These are phyloP conservation scores for Sympetrum striolatum DNA, from an alignment of 2,888 invertebrate genomes.

Conservation along the genomic window DNA sequence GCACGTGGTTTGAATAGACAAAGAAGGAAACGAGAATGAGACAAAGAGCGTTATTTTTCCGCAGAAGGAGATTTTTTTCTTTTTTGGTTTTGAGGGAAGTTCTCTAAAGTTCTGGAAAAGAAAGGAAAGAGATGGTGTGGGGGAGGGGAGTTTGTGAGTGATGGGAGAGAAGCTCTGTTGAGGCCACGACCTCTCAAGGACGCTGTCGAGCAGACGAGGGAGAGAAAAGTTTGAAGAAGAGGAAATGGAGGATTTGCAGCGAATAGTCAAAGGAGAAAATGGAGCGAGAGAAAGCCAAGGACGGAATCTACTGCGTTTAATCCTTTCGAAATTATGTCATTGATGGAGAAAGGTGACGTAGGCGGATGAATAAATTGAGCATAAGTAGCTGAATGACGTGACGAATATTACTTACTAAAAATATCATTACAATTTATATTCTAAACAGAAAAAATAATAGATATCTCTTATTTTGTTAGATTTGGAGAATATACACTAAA, in stretches of 20 bases:
- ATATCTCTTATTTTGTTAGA: no score
- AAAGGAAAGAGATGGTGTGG: not conserved
- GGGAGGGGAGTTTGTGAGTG: not conserved
- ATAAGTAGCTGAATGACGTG: not conserved
- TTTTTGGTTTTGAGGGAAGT: not conserved
- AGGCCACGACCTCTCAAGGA: slow-evolving; percentile 33
- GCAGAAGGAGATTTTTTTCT: not conserved
- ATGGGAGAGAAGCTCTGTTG: not conserved
- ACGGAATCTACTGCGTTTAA: not conserved
- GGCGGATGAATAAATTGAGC: not conserved
- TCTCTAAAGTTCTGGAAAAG: not conserved
- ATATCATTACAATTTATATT: no score
- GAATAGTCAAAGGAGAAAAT: not conserved
- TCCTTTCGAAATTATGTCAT: not conserved
- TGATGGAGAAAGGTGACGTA: not conserved
- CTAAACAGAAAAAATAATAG: no score
- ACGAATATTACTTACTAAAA: no score
- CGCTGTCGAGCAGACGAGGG: not conserved
- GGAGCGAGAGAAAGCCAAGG: no score
- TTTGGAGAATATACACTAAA: no score
- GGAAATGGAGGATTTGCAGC: not conserved
- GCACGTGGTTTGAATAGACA: not conserved
- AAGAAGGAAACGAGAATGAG: not conserved
- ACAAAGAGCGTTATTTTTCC: not conserved
- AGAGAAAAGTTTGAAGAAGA: no score